These are phyloP conservation scores for Equus przewalskii DNA, from an alignment of 2,113 vertebrate genomes.

Conservation along the genomic window DNA sequence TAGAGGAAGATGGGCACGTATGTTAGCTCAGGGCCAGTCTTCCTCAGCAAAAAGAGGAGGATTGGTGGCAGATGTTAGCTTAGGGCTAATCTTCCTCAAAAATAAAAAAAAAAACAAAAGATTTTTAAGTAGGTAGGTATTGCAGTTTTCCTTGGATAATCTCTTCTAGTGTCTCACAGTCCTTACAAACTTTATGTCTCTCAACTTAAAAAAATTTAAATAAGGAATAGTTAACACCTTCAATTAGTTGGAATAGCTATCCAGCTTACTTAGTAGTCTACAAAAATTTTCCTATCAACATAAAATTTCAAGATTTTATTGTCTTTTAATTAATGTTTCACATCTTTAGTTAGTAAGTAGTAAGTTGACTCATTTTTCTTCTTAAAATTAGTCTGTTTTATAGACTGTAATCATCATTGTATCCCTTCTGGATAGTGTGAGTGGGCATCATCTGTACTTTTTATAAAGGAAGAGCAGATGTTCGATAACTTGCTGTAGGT, in stretches of 20 bases:
- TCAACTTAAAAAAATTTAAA: not conserved
- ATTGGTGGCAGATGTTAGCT: too few relatives aligned
- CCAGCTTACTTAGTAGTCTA: not conserved
- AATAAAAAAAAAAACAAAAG: not conserved
- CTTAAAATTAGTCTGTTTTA: not conserved
- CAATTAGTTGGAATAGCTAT: not conserved
- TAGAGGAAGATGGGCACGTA: too few relatives aligned
- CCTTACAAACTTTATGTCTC: not conserved
- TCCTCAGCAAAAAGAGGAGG: too few relatives aligned
- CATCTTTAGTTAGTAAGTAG: not conserved
- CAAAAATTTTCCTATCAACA: not conserved
- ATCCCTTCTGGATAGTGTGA: not conserved
- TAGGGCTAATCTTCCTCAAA: too few relatives aligned
- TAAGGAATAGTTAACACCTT: not conserved
- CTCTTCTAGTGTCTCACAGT: not conserved
- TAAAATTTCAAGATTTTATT: conserved; percentile 11
- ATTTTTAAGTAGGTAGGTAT: not conserved
- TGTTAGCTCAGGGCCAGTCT: too few relatives aligned
- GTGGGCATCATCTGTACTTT: not conserved
- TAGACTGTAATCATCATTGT: not conserved
- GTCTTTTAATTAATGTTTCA: conserved; percentile 33
- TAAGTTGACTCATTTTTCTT: not conserved
- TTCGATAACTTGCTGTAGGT: not conserved
- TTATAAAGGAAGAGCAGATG: conserved; percentile 15
- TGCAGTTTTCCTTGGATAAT: not conserved